Percentiles rank a stretch among this genome's conserved stretches.
Evolutionary conservation across 2,888 invertebrate genomes (phyloP).

Genomic region (Cephus rjabovi): DNA sequence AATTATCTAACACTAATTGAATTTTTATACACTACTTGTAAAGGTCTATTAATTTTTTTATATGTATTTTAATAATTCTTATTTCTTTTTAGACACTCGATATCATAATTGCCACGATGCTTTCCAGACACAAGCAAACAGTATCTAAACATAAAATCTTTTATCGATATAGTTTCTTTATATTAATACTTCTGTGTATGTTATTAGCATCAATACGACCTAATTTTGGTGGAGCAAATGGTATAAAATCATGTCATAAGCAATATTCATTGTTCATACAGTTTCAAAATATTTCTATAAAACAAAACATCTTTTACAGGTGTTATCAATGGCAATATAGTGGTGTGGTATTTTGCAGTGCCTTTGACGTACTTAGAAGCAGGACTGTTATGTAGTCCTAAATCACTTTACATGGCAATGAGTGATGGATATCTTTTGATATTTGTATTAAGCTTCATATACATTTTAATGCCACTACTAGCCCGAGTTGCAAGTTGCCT

Average conservation of each 20-base stretch:
- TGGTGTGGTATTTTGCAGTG: constrained; percentile 59
- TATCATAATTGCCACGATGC: neutral
- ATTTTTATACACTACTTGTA: neutral
- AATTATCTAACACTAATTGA: neutral
- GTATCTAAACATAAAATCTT: neutral
- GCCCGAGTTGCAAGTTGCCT: constrained; percentile 51
- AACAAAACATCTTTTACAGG: constrained; percentile 38
- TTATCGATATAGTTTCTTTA: constrained; percentile 24
- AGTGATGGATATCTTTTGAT: constrained; percentile 51
- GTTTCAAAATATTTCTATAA: neutral
- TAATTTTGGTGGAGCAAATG: constrained; percentile 55
- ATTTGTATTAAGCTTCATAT: constrained; percentile 56
- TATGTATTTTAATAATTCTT: neutral
- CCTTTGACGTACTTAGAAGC: constrained; percentile 62
- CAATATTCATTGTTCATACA: neutral
- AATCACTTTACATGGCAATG: constrained; percentile 49
- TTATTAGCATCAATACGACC: constrained; percentile 56
- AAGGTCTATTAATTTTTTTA: neutral
- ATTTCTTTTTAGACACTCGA: neutral
- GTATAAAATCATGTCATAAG: constrained; percentile 27
- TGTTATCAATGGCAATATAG: constrained; percentile 53
- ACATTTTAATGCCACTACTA: constrained; percentile 55
- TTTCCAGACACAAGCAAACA: neutral
- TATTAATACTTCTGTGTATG: constrained; percentile 57
- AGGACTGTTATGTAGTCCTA: constrained; percentile 54